Base-by-base conservation (phyloP, 2,888 invertebrate genomes). In the Xylota segnis region DNA sequence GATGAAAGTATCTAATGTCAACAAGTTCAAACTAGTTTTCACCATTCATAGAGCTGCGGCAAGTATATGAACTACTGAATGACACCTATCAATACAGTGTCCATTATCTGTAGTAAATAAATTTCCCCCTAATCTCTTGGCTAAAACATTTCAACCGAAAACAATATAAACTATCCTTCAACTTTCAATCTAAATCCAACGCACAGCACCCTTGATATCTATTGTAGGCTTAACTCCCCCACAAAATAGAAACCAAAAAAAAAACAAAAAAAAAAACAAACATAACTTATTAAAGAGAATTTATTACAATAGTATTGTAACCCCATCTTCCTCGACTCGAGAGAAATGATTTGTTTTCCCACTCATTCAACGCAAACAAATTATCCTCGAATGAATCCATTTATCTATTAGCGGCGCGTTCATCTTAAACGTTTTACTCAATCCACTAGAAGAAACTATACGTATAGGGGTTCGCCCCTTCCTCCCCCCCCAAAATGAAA, bases 361-460 rank as follows among this genome's bases (percentile, higher is more conserved):
- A 79, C 75, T 81, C 84, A 75, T 54, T 79, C 40, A 79, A 66
- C 54, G 75, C 79, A 81, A 84, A 81, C 75, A 71, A 75, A 84
- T 79, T 79, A 84, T 59, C 74, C 56, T 52, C 54, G 66, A 84
- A 71, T 61, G 59, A 68, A 72, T 83, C 65, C 65, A 83, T 71
- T 59, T 71, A 79, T 70, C 78, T 78, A 32, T 63, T 27, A 75
- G 58, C 58, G 59, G 56, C 59, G 40, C 5, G 58, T 65, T 72
- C 71, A 65, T 79, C 65, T 72, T 65, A 72, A 79, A 79, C 68
- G 77, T 50, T 77, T 77, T 32, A 37, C 56, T 75, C n/a, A 47
- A 32, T 29, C 27, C 75, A 59, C 54, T 47, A 37, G 18, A 14
- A 27, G 4, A 23, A 23, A 3, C 23, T 7, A 32, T 5, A 29